Evolutionary conservation across 2,797 vertebrate genomes (phyloP).

Genomic region (Epinephelus malabaricus): DNA sequence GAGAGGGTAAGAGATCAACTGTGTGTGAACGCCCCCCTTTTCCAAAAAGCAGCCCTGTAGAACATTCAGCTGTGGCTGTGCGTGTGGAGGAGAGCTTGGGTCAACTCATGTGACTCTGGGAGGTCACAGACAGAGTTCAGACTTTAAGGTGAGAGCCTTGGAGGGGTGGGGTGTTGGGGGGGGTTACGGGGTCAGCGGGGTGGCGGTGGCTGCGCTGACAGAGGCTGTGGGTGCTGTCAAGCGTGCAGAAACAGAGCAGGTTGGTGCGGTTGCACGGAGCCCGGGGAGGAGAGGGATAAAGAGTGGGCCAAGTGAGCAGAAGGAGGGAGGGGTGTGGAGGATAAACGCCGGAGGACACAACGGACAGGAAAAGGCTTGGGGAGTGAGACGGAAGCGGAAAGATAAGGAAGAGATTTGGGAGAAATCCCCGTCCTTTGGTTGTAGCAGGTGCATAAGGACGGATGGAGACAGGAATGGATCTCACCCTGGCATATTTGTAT

Average conservation of each 20-base stretch:
- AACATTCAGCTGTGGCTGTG: constrained; percentile 43
- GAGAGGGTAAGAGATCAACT: constrained; percentile 50
- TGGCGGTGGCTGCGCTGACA: constrained; percentile 28
- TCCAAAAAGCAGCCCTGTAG: neutral
- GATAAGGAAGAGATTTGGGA: constrained; percentile 25
- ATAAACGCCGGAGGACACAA: constrained; percentile 35
- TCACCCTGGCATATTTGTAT: constrained; percentile 36
- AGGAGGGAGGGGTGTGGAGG: constrained; percentile 24
- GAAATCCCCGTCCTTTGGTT: constrained; percentile 16
- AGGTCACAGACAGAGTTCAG: constrained; percentile 51
- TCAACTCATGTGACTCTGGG: constrained; percentile 67
- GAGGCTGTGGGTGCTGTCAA: constrained; percentile 56
- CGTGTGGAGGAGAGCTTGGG: constrained; percentile 40
- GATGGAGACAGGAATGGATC: constrained; percentile 30
- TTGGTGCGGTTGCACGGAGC: constrained; percentile 22
- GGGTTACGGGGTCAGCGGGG: constrained; percentile 42
- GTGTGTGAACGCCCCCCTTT: constrained; percentile 35
- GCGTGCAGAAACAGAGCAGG: constrained; percentile 42
- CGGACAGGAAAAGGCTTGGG: constrained; percentile 11
- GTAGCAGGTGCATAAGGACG: constrained; percentile 45
- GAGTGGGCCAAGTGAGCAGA: constrained; percentile 34
- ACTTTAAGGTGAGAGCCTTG: constrained; percentile 37
- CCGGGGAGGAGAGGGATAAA: constrained; percentile 38
- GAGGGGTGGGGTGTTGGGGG: neutral
- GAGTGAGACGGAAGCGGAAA: neutral